These are phyloP conservation scores for Drosophila birchii DNA, from an alignment of 2,888 invertebrate genomes.

Conservation along the genomic window DNA sequence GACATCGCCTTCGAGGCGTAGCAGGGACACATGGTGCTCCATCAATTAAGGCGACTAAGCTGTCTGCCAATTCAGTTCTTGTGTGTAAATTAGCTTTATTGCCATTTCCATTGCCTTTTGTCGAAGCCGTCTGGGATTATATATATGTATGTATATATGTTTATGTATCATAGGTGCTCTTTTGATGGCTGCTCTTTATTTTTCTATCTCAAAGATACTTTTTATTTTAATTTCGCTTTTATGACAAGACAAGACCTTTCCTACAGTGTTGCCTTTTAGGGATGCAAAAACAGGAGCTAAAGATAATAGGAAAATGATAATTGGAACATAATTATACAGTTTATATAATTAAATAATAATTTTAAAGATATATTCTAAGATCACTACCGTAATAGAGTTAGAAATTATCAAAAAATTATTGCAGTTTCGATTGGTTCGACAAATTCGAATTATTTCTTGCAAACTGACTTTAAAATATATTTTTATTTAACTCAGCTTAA, in stretches of 20 bases:
- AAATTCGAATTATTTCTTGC: too few species aligned
- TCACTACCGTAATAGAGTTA: too few species aligned
- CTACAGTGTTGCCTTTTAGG: not conserved
- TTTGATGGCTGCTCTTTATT: constrained; percentile 26
- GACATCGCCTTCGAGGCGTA: constrained; percentile 19
- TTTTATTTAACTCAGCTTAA: not conserved
- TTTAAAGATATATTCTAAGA: too few species aligned
- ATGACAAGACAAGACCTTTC: not conserved
- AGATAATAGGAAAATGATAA: too few species aligned
- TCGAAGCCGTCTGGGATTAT: constrained; percentile 15
- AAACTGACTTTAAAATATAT: too few species aligned
- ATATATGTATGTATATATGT: not conserved
- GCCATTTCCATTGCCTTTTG: constrained; percentile 26
- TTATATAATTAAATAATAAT: too few species aligned
- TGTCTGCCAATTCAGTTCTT: constrained; percentile 23
- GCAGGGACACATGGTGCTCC: constrained; percentile 18
- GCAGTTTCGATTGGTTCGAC: too few species aligned
- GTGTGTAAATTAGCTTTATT: constrained; percentile 40
- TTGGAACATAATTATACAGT: too few species aligned
- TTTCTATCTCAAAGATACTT: constrained; percentile 24
- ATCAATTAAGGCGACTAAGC: constrained; percentile 35
- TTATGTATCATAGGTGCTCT: constrained; percentile 4
- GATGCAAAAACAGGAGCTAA: not conserved
- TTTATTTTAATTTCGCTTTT: constrained; percentile 24
- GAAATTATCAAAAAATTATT: too few species aligned